Conservation (phyloP, 1,140 invertebrate genomes). For the Procambarus clarkii region DNA sequence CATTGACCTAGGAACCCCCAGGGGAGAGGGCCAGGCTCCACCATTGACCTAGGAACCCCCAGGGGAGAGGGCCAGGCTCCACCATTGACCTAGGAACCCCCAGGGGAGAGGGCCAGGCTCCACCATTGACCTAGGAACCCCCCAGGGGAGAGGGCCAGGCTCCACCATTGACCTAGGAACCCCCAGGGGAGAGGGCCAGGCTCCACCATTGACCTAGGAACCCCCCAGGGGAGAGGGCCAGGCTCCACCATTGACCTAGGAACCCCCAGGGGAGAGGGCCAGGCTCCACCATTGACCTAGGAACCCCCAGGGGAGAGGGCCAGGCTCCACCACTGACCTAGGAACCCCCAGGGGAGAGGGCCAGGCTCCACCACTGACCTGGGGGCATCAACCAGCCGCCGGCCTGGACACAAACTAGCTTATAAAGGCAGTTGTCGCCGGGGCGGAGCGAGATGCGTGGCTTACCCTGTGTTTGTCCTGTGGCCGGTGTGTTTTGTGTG, state of each 20-base stretch:
- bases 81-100: neutral
- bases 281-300: neutral
- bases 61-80: neutral
- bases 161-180: neutral
- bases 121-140: neutral
- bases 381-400: neutral
- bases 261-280: neutral
- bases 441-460: neutral
- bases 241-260: neutral
- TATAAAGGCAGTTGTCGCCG: constrained; percentile 1
- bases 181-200: neutral
- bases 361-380: neutral
- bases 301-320: neutral
- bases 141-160: neutral
- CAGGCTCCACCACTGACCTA: neutral
- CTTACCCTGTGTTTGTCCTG: constrained; percentile 10
- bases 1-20: neutral
- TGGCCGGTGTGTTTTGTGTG: neutral
- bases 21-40: neutral
- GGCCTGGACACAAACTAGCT: neutral
- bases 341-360: neutral
- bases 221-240: neutral
- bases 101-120: neutral
- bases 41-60: neutral
- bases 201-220: neutral